phyloP scores from a whole-genome alignment of 2,113 vertebrate species.

The Mus musculus region GRCm39 chr5:90936501-90937000 shows the following conservation, averaged over 20 bases:
- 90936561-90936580: neutral
- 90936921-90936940: neutral
- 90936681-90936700: neutral
- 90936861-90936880: neutral
- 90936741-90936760: neutral
- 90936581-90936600: neutral
- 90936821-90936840: neutral
- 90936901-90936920: neutral
- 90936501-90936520: neutral
- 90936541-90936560: neutral
- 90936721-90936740: neutral
- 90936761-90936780: neutral
- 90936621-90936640: neutral
- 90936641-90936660: no score
- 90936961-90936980: neutral
- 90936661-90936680: neutral
- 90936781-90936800: neutral
- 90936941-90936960: neutral
- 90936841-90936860: neutral
- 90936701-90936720: neutral
- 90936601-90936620: neutral
- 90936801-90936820: neutral
- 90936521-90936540: neutral
- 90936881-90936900: neutral
- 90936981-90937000: neutral